These are phyloP conservation scores for Brotula barbata DNA, from an alignment of 2,797 vertebrate species.

Conservation along the genomic window DNA sequence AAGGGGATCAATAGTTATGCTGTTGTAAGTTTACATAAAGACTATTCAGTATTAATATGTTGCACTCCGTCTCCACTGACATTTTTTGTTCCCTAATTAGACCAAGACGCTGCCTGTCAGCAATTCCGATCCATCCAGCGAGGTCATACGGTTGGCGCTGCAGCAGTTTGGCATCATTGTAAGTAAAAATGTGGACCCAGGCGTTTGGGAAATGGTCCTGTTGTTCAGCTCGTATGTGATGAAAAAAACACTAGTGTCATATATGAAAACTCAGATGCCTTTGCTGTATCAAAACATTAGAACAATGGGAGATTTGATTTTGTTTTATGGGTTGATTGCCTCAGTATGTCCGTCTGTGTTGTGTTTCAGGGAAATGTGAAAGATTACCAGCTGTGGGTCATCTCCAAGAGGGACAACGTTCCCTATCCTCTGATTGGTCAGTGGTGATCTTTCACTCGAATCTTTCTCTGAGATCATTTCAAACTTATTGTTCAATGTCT, in stretches of 20 bases:
- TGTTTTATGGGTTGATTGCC: neutral
- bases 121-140: constrained; percentile 87
- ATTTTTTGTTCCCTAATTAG: constrained; percentile 58
- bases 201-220: too few species aligned
- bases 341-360: constrained; percentile 19
- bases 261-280: too few species aligned
- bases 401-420: constrained; percentile 90
- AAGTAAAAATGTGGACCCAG: too few species aligned
- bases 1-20: constrained; percentile 89
- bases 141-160: constrained; percentile 88
- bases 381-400: constrained; percentile 94
- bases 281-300: too few species aligned
- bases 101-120: constrained; percentile 89
- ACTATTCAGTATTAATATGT: too few species aligned
- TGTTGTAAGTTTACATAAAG: constrained; percentile 81
- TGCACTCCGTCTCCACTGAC: too few species aligned
- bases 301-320: too few species aligned
- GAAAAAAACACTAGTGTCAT: too few species aligned
- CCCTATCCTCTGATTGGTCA: constrained; percentile 96
- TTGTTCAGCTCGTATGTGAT: too few species aligned
- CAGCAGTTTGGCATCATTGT: constrained; percentile 92
- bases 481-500: too few species aligned
- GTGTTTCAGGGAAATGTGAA: constrained; percentile 85
- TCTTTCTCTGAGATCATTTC: too few species aligned
- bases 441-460: too few species aligned